Evolutionary conservation across 2,113 vertebrate genomes (phyloP).

Genomic region (Bos javanicus): DNA sequence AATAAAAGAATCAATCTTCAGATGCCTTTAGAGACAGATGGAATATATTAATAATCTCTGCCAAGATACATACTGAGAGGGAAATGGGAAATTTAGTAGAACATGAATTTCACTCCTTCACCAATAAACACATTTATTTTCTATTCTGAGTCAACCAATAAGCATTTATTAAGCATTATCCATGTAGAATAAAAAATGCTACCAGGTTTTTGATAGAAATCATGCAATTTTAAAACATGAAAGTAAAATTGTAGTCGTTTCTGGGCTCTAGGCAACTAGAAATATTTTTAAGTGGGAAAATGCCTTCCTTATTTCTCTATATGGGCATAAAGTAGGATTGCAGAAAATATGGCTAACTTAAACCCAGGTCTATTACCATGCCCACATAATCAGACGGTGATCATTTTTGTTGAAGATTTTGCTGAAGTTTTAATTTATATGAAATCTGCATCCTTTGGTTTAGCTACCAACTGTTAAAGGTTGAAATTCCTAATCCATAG

Average conservation of each 20-base stretch:
- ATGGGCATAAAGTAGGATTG: not conserved
- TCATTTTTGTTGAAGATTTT: constrained; percentile 17
- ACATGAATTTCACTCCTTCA: not conserved
- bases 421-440: not conserved
- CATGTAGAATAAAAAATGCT: constrained; percentile 28
- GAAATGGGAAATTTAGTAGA: constrained; percentile 47
- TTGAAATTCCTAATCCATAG: constrained; percentile 11
- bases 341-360: not conserved
- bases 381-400: not conserved
- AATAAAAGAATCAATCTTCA: constrained; percentile 5
- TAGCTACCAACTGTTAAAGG: not conserved
- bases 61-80: constrained; percentile 44
- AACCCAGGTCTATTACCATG: not conserved
- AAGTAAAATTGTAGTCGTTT: constrained; percentile 10
- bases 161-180: constrained; percentile 10
- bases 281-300: constrained; percentile 32
- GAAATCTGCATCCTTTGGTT: not conserved
- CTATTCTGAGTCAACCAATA: not conserved
- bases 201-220: not conserved
- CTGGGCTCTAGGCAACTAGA: constrained; percentile 21
- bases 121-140: constrained; percentile 35
- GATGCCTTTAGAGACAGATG: constrained; percentile 34
- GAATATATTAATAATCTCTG: constrained; percentile 41
- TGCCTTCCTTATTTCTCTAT: not conserved
- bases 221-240: not conserved